These are phyloP conservation scores for Adelphocoris suturalis DNA, from an alignment of 2,888 invertebrate genomes.

Conservation along the genomic window DNA sequence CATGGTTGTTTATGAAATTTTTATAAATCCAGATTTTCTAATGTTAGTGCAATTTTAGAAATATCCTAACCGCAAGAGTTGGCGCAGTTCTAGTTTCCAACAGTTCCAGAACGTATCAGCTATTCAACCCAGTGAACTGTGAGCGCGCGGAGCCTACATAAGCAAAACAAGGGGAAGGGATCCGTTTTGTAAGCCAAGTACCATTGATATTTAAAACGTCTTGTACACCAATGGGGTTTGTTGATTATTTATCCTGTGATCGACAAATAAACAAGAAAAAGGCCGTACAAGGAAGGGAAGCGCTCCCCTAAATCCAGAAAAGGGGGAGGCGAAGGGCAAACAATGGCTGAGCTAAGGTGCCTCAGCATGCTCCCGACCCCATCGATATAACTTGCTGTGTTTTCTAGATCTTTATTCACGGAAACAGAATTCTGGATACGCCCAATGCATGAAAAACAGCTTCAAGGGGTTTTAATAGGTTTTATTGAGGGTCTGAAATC, in stretches of 20 bases:
- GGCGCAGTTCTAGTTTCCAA: background rate
- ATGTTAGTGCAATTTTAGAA: too few species aligned
- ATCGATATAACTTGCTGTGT: constrained; percentile 43
- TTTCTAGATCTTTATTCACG: constrained; percentile 47
- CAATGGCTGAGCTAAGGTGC: constrained; percentile 49
- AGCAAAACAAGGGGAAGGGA: constrained; percentile 42
- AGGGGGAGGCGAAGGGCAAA: constrained; percentile 10
- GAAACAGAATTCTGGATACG: background rate
- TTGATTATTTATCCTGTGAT: constrained; percentile 61
- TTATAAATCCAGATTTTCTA: too few species aligned
- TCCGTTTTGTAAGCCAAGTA: constrained; percentile 31
- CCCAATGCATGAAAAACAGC: background rate
- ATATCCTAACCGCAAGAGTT: too few species aligned
- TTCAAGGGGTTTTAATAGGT: background rate
- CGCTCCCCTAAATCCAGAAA: constrained; percentile 8
- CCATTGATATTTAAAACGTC: constrained; percentile 60
- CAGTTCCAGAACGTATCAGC: background rate
- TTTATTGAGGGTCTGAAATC: background rate
- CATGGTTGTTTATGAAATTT: too few species aligned
- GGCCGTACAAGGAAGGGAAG: constrained; percentile 58
- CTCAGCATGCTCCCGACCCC: constrained; percentile 28
- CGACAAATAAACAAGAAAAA: constrained; percentile 66
- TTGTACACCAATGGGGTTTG: constrained; percentile 44
- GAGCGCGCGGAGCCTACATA: constrained; percentile 22
- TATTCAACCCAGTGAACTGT: constrained; percentile 35